Conservation (phyloP, 2,888 invertebrate genomes). For the Amblyteles armatorius region DNA sequence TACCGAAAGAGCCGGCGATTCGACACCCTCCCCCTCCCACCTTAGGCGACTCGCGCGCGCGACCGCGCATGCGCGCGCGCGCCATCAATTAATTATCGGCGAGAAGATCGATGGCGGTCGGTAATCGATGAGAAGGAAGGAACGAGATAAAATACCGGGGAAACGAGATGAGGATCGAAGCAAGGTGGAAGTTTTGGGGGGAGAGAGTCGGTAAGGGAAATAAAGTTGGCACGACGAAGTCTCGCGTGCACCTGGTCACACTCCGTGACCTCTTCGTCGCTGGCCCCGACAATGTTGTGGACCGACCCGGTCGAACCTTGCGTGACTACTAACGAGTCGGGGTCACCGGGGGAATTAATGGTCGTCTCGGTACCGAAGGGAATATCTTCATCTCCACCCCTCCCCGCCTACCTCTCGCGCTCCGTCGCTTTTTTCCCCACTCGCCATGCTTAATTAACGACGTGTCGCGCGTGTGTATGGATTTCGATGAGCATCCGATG, state of each 20-base stretch:
- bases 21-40: background rate
- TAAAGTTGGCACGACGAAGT: constrained; percentile 28
- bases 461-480: background rate
- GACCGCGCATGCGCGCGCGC: background rate
- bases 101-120: constrained; percentile 45
- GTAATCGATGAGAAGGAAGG: constrained; percentile 30
- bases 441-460: constrained; percentile 32
- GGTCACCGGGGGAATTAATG: constrained; percentile 60
- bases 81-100: constrained; percentile 52
- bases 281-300: constrained; percentile 49
- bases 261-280: constrained; percentile 54
- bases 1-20: constrained; percentile 12
- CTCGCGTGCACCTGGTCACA: constrained; percentile 61
- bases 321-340: constrained; percentile 66
- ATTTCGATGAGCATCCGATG: constrained; percentile 12
- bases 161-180: background rate
- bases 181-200: constrained; percentile 72
- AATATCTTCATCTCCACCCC: constrained; percentile 38
- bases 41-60: background rate
- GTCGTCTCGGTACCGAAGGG: constrained; percentile 58
- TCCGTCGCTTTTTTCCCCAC: background rate
- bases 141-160: background rate
- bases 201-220: constrained; percentile 84
- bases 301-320: constrained; percentile 58
- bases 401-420: background rate